phyloP scores from a whole-genome alignment of 2,797 vertebrate species.

The Pempheris klunzingeri region DNA sequence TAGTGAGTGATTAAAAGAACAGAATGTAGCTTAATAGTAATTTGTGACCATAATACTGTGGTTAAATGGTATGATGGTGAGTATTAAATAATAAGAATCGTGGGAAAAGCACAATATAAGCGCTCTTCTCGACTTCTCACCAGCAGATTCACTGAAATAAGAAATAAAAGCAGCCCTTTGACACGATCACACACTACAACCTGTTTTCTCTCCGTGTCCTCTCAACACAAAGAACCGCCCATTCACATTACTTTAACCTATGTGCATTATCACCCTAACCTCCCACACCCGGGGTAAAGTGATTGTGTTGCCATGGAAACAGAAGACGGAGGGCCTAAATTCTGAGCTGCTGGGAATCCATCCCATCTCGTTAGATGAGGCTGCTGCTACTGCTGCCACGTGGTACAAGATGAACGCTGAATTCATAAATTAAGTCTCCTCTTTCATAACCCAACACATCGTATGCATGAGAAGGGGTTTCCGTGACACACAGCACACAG shows the following conservation, averaged over 20 bases:
- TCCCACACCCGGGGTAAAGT: slow-evolving; percentile 62
- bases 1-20: background rate
- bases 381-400: slow-evolving; percentile 56
- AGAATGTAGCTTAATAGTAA: background rate
- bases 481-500: slow-evolving; percentile 9
- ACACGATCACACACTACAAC: background rate
- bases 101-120: background rate
- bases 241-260: slow-evolving; percentile 59
- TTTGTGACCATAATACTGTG: background rate
- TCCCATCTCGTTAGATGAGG: slow-evolving; percentile 63
- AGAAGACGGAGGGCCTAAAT: slow-evolving; percentile 61
- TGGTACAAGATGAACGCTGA: slow-evolving; percentile 46
- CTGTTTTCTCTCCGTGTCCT: slow-evolving; percentile 2
- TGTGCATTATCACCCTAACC: slow-evolving; percentile 57
- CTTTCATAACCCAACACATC: slow-evolving; percentile 48
- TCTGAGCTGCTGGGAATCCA: slow-evolving; percentile 63
- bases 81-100: background rate
- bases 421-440: slow-evolving; percentile 70
- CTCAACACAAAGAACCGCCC: slow-evolving; percentile 16
- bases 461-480: slow-evolving; percentile 27
- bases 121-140: background rate
- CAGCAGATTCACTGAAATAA: background rate
- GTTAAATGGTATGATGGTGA: slow-evolving; percentile 3
- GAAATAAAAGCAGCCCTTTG: background rate
- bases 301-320: slow-evolving; percentile 81